Conservation (phyloP, 2,797 vertebrate species). For the Fundulus diaphanus region DNA sequence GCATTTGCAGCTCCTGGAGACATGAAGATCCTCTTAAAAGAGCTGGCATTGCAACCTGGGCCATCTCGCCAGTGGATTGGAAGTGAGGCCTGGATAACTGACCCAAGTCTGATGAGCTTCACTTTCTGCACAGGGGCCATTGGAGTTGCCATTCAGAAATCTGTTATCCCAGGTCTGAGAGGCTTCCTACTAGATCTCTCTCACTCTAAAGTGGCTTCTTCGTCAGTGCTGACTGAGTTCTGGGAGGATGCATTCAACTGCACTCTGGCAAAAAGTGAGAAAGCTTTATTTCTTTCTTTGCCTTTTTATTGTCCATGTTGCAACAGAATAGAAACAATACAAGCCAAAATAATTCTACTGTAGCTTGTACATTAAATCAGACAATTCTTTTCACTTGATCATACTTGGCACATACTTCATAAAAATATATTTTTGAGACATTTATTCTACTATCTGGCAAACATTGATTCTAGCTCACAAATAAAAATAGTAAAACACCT, state of each 20-base stretch:
- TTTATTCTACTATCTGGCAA: background rate
- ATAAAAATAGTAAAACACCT: no score
- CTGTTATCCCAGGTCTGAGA: constrained; percentile 1
- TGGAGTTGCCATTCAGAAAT: background rate
- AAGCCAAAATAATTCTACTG: no score
- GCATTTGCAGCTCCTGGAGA: constrained; percentile 66
- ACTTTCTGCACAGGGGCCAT: constrained; percentile 55
- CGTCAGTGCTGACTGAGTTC: background rate
- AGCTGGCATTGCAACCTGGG: constrained; percentile 48
- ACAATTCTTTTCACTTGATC: background rate
- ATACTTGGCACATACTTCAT: background rate
- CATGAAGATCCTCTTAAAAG: constrained; percentile 63
- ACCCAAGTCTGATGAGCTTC: background rate
- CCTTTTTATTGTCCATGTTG: background rate
- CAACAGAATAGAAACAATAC: background rate
- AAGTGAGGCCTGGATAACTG: constrained; percentile 5
- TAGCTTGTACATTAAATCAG: background rate
- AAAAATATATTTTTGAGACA: background rate
- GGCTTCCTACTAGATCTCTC: background rate
- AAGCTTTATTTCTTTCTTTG: background rate
- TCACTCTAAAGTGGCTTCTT: background rate
- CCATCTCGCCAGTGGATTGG: constrained; percentile 28
- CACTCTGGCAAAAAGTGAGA: constrained; percentile 34
- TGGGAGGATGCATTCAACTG: constrained; percentile 33
- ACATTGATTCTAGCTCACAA: no score